Evolutionary conservation across 2,797 vertebrate species (phyloP).

Genomic region (Falco biarmicus): DNA sequence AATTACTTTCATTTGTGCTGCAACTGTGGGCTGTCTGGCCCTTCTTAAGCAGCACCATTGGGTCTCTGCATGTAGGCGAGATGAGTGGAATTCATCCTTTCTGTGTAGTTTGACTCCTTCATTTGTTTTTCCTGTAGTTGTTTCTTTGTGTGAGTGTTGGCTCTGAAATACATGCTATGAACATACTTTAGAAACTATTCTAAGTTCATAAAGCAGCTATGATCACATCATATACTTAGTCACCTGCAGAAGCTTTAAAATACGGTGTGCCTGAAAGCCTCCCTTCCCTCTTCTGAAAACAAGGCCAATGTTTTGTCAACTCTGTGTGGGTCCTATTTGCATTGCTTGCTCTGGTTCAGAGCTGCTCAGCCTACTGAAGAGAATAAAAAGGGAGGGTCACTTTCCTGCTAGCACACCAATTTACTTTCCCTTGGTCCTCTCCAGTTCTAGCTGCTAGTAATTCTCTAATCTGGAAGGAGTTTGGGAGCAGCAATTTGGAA

Average conservation of each 20-base stretch:
- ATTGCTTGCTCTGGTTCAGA: not conserved
- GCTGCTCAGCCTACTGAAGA: not conserved
- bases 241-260: constrained; percentile 21
- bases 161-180: not conserved
- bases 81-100: not conserved
- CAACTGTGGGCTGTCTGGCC: not conserved
- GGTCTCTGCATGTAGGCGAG: not conserved
- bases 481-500: not conserved
- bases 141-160: not conserved
- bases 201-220: constrained; percentile 4
- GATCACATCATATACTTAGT: not conserved
- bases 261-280: not conserved
- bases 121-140: not conserved
- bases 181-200: not conserved
- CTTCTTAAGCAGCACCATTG: not conserved
- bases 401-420: not conserved
- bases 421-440: not conserved
- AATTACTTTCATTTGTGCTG: not conserved
- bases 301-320: constrained; percentile 46
- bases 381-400: not conserved
- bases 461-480: not conserved
- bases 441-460: not conserved
- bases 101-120: not conserved
- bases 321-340: constrained; percentile 24
- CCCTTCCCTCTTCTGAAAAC: constrained; percentile 23